Conservation (phyloP, 2,888 invertebrate species). For the Drosophila hamatofila region DNA sequence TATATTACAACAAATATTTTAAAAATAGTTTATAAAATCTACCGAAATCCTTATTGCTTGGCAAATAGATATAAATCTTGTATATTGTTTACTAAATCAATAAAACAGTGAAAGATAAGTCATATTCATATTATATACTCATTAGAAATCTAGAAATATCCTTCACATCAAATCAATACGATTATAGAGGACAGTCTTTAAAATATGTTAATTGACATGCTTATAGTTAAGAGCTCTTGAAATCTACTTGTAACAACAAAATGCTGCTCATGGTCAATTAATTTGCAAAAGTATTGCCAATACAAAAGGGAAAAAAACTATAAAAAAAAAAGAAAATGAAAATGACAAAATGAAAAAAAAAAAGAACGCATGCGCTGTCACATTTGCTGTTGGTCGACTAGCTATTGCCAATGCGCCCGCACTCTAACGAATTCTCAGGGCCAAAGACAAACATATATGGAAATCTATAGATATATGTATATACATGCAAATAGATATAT, state of each 20-base stretch:
- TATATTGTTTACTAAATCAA: background rate
- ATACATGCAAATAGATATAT: background rate
- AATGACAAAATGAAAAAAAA: background rate
- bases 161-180: background rate
- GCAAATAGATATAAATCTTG: background rate
- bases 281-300: conserved; percentile 46
- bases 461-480: background rate
- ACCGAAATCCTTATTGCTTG: too few relatives aligned
- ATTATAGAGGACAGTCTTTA: background rate
- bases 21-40: too few relatives aligned
- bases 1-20: too few relatives aligned
- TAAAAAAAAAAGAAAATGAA: conserved; percentile 1
- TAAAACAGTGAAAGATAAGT: background rate
- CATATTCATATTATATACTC: background rate
- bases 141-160: background rate
- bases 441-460: conserved; percentile 30
- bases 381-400: conserved; percentile 32
- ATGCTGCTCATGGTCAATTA: conserved; percentile 50
- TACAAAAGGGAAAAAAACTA: conserved; percentile 7
- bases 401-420: conserved; percentile 41
- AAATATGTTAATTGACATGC: background rate
- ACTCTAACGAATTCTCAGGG: conserved; percentile 35
- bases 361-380: conserved; percentile 47
- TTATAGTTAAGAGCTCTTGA: conserved; percentile 8
- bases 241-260: conserved; percentile 30